Evolutionary conservation across 2,113 vertebrate genomes (phyloP).

Genomic region (Notiomystis cincta): DNA sequence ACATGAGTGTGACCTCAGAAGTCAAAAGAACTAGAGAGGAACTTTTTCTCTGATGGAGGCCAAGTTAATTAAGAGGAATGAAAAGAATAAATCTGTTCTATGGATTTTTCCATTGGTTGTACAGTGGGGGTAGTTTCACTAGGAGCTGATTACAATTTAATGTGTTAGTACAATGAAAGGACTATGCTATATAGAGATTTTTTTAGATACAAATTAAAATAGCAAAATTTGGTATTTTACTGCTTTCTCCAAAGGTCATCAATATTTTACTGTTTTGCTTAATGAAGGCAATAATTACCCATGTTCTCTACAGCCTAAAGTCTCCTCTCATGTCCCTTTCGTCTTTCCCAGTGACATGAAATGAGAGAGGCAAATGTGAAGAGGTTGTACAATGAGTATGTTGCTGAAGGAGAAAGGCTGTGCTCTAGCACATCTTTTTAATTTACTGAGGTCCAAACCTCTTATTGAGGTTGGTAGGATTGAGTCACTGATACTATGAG

Average conservation of each 20-base stretch:
- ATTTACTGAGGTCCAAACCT: background rate
- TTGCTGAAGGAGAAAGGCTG: background rate
- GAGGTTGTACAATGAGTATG: background rate
- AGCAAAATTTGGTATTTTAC: background rate
- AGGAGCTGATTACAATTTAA: background rate
- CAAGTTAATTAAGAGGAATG: background rate
- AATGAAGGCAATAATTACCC: background rate
- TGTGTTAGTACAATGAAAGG: background rate
- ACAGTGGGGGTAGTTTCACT: background rate
- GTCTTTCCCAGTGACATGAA: background rate
- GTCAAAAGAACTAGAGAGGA: background rate
- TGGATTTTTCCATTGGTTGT: background rate
- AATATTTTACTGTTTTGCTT: background rate
- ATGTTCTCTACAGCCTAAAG: background rate
- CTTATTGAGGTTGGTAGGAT: background rate
- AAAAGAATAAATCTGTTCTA: background rate
- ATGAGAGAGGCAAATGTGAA: background rate
- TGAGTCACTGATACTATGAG: background rate
- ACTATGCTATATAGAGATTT: background rate
- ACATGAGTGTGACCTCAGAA: fast-evolving
- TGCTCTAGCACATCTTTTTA: background rate
- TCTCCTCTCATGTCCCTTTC: background rate
- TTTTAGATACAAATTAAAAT: background rate
- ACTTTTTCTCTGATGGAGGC: background rate
- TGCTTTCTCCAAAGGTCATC: background rate